Percentiles rank a stretch among this genome's conserved stretches.
These are phyloP conservation scores for Holotrichia oblita DNA, from an alignment of 1,140 invertebrate genomes.

Conservation along the genomic window DNA sequence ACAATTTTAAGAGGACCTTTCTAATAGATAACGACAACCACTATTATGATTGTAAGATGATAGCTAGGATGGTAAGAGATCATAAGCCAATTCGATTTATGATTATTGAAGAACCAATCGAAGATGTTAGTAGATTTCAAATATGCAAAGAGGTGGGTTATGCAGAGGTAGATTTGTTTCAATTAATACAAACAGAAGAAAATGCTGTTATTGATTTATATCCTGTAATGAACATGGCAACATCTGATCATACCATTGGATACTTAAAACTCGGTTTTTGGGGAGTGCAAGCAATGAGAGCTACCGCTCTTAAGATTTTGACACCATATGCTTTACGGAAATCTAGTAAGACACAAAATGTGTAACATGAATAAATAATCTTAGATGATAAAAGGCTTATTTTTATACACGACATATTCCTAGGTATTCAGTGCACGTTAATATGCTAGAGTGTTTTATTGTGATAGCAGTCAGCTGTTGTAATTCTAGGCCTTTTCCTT, in stretches of 20 bases:
- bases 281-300: conserved; percentile 49
- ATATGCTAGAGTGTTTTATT: no score
- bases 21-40: conserved; percentile 43
- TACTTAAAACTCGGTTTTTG: conserved; percentile 44
- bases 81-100: conserved; percentile 47
- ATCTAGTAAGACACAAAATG: not conserved
- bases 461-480: no score
- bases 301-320: conserved; percentile 46
- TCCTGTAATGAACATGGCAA: conserved; percentile 41
- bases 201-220: conserved; percentile 29
- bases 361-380: not conserved
- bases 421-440: no score
- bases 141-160: conserved; percentile 45
- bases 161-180: conserved; percentile 43
- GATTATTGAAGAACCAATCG: conserved; percentile 47
- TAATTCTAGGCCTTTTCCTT: no score
- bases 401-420: no score
- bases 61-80: conserved; percentile 46
- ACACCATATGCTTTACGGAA: conserved; percentile 40
- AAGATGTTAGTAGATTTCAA: conserved; percentile 41
- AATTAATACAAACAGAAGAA: conserved; percentile 46
- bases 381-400: not conserved
- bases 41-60: conserved; percentile 28
- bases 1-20: conserved; percentile 46
- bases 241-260: conserved; percentile 42